These are phyloP conservation scores for Hirudinaria manillensis DNA, from an alignment of 2,888 invertebrate species.

Conservation along the genomic window DNA sequence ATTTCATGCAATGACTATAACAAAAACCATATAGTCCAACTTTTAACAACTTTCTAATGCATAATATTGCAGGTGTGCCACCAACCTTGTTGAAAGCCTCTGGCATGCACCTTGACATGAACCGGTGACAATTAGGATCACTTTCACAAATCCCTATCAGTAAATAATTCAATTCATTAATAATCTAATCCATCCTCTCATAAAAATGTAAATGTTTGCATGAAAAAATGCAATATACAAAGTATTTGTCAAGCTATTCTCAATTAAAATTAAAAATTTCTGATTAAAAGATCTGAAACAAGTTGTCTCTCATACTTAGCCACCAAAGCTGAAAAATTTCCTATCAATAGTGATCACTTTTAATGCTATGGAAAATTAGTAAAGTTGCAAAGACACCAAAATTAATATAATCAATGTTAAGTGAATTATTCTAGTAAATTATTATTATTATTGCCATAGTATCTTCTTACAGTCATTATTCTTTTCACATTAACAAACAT, in stretches of 20 bases:
- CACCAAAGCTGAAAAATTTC: background rate
- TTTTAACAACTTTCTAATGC: no score
- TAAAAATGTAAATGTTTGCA: background rate
- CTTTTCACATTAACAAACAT: background rate
- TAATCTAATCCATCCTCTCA: background rate
- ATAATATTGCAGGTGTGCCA: no score
- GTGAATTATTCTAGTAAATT: background rate
- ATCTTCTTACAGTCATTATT: background rate
- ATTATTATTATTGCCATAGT: background rate
- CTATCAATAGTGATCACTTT: no score
- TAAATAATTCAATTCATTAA: background rate
- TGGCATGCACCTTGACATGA: slow-evolving; percentile 55
- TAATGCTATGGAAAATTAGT: no score
- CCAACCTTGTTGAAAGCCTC: slow-evolving; percentile 56
- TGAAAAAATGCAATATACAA: background rate
- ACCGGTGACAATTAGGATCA: slow-evolving; percentile 55
- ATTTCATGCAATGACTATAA: no score
- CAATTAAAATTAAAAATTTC: no score
- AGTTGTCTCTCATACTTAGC: background rate
- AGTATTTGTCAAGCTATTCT: background rate
- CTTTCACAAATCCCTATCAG: slow-evolving; percentile 51
- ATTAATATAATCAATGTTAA: no score
- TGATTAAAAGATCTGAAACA: background rate
- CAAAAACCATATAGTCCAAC: no score
- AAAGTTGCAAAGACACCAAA: no score